Percentiles rank a stretch among this genome's conserved stretches.
phyloP scores from a whole-genome alignment of 2,888 invertebrate genomes.

The Epirrhoe alternata region DNA sequence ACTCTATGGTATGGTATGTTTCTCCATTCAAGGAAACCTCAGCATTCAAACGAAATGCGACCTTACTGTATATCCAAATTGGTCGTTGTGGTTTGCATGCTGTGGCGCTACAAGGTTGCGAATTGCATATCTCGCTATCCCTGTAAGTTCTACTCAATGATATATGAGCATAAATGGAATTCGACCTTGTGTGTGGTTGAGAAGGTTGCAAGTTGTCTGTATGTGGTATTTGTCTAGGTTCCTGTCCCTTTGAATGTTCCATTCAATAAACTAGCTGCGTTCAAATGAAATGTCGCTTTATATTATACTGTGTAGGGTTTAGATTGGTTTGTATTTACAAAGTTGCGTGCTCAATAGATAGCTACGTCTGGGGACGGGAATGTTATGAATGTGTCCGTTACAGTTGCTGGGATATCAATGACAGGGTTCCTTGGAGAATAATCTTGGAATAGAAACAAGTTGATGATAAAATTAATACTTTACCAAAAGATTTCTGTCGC shows the following conservation, averaged over 20 bases:
- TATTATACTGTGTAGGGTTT: neutral
- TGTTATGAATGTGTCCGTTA: conserved; percentile 13
- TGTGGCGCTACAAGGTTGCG: conserved; percentile 24
- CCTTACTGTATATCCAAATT: conserved; percentile 24
- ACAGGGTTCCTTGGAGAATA: neutral
- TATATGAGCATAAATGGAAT: neutral
- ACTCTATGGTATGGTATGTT: conserved; percentile 8
- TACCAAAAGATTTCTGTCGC: no score
- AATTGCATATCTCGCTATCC: conserved; percentile 7
- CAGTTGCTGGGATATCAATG: conserved; percentile 1
- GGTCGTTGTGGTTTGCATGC: conserved; percentile 1
- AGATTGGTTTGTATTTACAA: conserved; percentile 10
- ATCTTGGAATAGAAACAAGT: neutral
- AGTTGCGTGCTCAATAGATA: conserved; percentile 13
- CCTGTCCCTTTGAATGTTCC: neutral
- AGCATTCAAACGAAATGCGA: conserved; percentile 28
- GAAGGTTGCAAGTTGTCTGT: neutral
- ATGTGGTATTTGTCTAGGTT: neutral
- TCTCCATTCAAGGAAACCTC: conserved; percentile 7
- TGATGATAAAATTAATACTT: neutral
- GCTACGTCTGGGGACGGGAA: conserved; percentile 36
- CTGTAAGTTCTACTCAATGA: conserved; percentile 9
- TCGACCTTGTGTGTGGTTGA: conserved; percentile 6
- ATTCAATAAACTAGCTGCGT: conserved; percentile 9
- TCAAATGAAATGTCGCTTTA: conserved; percentile 5